phyloP scores from a whole-genome alignment of 1,140 invertebrate species.

The Eupristina koningsbergeri region DNA sequence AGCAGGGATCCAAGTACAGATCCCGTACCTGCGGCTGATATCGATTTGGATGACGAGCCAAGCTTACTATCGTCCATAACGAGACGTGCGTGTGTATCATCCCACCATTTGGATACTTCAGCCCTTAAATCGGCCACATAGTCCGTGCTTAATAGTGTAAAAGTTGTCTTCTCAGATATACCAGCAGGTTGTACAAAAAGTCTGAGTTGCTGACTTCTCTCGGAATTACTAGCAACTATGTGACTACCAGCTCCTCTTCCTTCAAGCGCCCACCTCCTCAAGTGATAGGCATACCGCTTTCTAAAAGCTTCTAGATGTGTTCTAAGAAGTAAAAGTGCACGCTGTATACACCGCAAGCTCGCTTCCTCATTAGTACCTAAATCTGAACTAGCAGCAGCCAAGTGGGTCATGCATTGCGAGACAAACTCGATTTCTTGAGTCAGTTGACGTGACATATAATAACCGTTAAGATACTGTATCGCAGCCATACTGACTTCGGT shows the following conservation, averaged over 20 bases:
- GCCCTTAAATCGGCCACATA: conserved; percentile 92
- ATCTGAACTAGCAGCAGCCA: conserved; percentile 85
- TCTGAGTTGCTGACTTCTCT: conserved; percentile 78
- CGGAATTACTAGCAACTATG: conserved; percentile 76
- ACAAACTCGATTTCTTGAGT: conserved; percentile 94
- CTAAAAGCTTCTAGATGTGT: conserved; percentile 94
- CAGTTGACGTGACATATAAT: conserved; percentile 92
- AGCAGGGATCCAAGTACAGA: conserved; percentile 77
- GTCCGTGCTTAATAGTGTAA: conserved; percentile 86
- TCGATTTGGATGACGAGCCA: conserved; percentile 46
- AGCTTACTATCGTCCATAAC: conserved; percentile 30
- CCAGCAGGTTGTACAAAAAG: conserved; percentile 90
- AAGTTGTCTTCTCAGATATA: conserved; percentile 82
- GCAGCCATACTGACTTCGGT: conserved; percentile 95
- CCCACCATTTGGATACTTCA: conserved; percentile 95
- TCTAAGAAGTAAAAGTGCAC: conserved; percentile 88
- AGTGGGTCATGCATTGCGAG: conserved; percentile 90
- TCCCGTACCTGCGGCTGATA: conserved; percentile 50
- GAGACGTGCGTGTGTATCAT: conserved; percentile 71
- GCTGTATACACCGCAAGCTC: conserved; percentile 89
- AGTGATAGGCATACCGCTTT: conserved; percentile 89
- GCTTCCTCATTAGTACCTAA: conserved; percentile 83
- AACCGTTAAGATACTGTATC: conserved; percentile 93
- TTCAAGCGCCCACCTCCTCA: conserved; percentile 88
- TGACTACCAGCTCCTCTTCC: conserved; percentile 83